Base-by-base conservation (phyloP, 1,140 invertebrate species). In the Brachionus rotundiformis region DNA sequence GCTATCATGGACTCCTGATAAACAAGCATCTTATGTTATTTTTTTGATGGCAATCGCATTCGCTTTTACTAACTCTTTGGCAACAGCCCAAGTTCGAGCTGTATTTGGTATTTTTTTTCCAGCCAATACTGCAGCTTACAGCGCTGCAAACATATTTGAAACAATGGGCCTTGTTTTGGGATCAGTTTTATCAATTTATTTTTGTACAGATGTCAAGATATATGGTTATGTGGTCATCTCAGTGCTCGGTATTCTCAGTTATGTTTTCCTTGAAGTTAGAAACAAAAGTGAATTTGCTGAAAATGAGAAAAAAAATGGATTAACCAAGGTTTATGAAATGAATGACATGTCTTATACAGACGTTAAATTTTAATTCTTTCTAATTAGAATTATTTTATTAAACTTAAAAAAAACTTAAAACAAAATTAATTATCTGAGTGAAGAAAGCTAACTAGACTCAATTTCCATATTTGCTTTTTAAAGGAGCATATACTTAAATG, bases 41-140 rank as follows among this genome's bases (percentile, higher is more conserved):
- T 79, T 59, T 25, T 16, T 79, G 31, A 59, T 79, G 47, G 76
- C 76, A 8, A 13, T 59, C 10, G 47, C 7, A 8, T 79, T 79
- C 25, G 76, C 76, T 13, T 79, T 79, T n/a, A 79, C 76, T 11
- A 41, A 79, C 27, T 54, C 29, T 59, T 5, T 79, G 11, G 76
- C 76, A 5, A 79, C 76, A 5, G 44, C 44, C n/a, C 76, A 79
- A 63, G 76, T 59, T 3, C 19, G 76, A 61, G 76, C 76, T 19
- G 76, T 33, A 23, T 79, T 79, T 79, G 76, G 76, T 19, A 79
- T 79, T 59, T 79, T 59, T 33, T 79, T 79, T 61, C 76, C 76
- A 23, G 36, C 16, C 11, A 59, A 61, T 25, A 36, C 76, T 2
- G 19, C 76, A 8, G 76, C 76, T 1, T 79, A 79, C 23, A 59